These are phyloP conservation scores for Xestobium rufovillosum DNA, from an alignment of 2,888 invertebrate genomes.

Conservation along the genomic window DNA sequence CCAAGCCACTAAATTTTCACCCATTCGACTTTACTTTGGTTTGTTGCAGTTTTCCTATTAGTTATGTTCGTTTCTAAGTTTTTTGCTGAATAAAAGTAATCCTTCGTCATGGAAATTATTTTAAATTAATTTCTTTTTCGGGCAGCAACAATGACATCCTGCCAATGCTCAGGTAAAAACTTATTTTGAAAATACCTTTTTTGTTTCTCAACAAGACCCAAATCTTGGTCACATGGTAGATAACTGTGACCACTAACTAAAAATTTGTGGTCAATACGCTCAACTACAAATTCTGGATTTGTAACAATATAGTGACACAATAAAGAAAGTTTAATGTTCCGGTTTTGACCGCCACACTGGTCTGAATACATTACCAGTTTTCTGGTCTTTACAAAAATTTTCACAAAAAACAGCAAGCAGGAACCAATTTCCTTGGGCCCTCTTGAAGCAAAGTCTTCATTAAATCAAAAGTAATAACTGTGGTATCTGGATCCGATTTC, in stretches of 20 bases:
- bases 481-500: too few relatives aligned
- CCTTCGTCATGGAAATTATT: too few relatives aligned
- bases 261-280: conserved; percentile 13
- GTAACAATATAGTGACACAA: conserved; percentile 8
- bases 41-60: too few relatives aligned
- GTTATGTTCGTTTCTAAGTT: too few relatives aligned
- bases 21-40: too few relatives aligned
- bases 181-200: conserved; percentile 8
- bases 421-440: conserved; percentile 21
- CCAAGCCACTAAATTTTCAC: too few relatives aligned
- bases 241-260: conserved; percentile 14
- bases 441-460: conserved; percentile 20
- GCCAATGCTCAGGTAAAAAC: conserved; percentile 6
- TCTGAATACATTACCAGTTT: conserved; percentile 11
- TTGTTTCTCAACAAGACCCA: conserved; percentile 15
- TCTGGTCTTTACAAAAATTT: conserved; percentile 13
- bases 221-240: conserved; percentile 17
- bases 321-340: conserved; percentile 19
- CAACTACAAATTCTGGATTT: conserved; percentile 4
- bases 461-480: too few relatives aligned
- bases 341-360: conserved; percentile 17
- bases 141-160: conserved; percentile 4
- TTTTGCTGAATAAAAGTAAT: too few relatives aligned
- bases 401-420: conserved; percentile 14
- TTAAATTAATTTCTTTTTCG: conserved; percentile 10